Evolutionary conservation across 2,113 vertebrate genomes (phyloP), one percentile per base, ranked within the genome.

Genomic region (Paraplagusia blochii): DNA sequence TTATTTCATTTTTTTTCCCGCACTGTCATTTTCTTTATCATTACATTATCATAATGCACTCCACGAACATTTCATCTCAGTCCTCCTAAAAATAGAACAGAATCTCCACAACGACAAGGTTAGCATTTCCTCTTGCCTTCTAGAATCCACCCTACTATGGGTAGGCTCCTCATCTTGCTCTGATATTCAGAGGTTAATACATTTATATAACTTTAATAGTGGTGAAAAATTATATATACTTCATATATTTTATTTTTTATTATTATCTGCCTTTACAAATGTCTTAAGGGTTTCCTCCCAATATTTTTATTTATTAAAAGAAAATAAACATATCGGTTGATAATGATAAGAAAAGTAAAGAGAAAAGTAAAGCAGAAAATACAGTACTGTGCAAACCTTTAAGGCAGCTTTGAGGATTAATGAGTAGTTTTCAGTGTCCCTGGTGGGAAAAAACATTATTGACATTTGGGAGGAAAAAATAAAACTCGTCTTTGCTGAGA

Each of bases 121-220:
- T 95, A 93, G 90, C 87, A 94, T 95, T 94, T 93, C 73, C 74
- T 50, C 56, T n/a, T 57, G 59, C 78, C 48, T 71, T 58, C 13
- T 43, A 9, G 53, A 44, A 60, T 49, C 43, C 40, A 61, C 54
- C 35, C 33, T 56, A 51, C 16, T 53, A 71, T 11, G 18, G 16
- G 15, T 17, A 73, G 81, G 63, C 22, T 51, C 35, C 46, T 66
- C 53, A 72, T 74, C 80, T 9, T 53, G 56, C 15, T 66, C 13
- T 29, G 11, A 53, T 54, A 42, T 59, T 14, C 74, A 56, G 57
- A 54, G 53, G n/a, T n/a, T n/a, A 11, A 54, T 33, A 22, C 34
- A 63, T 4, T 53, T 4, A 11, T 38, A 66, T 38, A 51, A 51
- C 56, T 33, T 50, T 55, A 54, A 39, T 29, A 6, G 22, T 29